Conservation (phyloP, 2,888 invertebrate genomes). For the Siphlonurus alternatus region DNA sequence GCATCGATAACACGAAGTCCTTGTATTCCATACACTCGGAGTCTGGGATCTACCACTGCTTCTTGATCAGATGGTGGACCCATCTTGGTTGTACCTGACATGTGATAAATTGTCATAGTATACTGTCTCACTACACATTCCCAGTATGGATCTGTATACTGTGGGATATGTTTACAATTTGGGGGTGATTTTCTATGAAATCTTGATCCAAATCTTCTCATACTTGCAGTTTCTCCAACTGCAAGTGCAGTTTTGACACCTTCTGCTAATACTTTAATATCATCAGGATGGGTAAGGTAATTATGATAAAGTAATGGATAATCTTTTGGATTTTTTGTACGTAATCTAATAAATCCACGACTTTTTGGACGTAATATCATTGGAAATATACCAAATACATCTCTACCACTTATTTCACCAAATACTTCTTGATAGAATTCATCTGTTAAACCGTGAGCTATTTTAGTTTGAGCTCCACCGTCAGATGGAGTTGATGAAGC, state of each 20-base stretch:
- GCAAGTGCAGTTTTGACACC: slow-evolving; percentile 75
- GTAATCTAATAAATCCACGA: slow-evolving; percentile 58
- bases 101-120: slow-evolving; percentile 75
- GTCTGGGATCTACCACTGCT: slow-evolving; percentile 64
- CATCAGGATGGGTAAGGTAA: slow-evolving; percentile 74
- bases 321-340: slow-evolving; percentile 46
- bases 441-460: slow-evolving; percentile 64
- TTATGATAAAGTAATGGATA: slow-evolving; percentile 84
- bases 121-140: slow-evolving; percentile 68
- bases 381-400: slow-evolving; percentile 68
- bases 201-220: slow-evolving; percentile 51
- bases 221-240: slow-evolving; percentile 56
- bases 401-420: slow-evolving; percentile 48
- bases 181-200: slow-evolving; percentile 58
- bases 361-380: slow-evolving; percentile 84
- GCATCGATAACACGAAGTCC: slow-evolving; percentile 69
- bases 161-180: slow-evolving; percentile 62
- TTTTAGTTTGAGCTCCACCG: slow-evolving; percentile 51
- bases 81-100: slow-evolving; percentile 75
- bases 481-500: slow-evolving; percentile 68
- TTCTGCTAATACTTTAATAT: slow-evolving; percentile 65
- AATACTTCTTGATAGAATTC: slow-evolving; percentile 20
- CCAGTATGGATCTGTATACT: slow-evolving; percentile 74
- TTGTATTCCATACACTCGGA: slow-evolving; percentile 58
- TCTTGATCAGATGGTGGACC: slow-evolving; percentile 55